A percentile compares a stretch with the other conserved stretches of the same genome.
phyloP scores from a whole-genome alignment of 2,888 invertebrate species.

The Drepana falcataria region DNA sequence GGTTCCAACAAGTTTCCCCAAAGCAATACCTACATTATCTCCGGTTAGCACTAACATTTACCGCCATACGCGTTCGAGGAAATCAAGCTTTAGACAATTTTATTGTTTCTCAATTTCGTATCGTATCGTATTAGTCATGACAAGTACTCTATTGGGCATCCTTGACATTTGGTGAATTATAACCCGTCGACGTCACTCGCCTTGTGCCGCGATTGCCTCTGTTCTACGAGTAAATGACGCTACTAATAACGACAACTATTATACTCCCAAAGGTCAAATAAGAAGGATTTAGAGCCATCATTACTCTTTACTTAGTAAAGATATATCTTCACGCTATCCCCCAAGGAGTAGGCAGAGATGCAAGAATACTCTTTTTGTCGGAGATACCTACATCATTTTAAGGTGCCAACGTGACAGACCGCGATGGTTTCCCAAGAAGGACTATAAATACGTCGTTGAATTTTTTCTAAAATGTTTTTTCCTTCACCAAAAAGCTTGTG shows the following conservation, averaged over 20 bases:
- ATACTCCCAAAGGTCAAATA: background rate
- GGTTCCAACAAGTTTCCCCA: background rate
- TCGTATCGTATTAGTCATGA: constrained; percentile 18
- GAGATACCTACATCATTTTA: too few species aligned
- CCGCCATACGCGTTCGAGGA: constrained; percentile 5
- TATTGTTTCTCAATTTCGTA: constrained; percentile 1
- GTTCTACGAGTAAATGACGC: constrained; percentile 13
- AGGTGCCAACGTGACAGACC: too few species aligned
- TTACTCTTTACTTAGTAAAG: background rate
- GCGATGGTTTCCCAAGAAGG: too few species aligned
- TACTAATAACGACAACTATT: constrained; percentile 3
- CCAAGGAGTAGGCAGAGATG: too few species aligned
- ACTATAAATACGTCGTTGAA: too few species aligned
- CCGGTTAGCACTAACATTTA: background rate
- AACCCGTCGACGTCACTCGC: constrained; percentile 14
- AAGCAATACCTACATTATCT: background rate
- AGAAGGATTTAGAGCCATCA: background rate
- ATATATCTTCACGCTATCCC: too few species aligned
- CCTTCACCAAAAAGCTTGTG: too few species aligned
- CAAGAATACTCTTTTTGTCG: too few species aligned
- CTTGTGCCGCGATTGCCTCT: constrained; percentile 17
- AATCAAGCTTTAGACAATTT: constrained; percentile 2
- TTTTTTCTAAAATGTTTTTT: too few species aligned
- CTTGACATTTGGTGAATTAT: constrained; percentile 25
- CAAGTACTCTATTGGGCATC: constrained; percentile 12